These are phyloP conservation scores for Oryzias dopingdopingensis DNA, from an alignment of 2,797 vertebrate genomes.

Conservation along the genomic window DNA sequence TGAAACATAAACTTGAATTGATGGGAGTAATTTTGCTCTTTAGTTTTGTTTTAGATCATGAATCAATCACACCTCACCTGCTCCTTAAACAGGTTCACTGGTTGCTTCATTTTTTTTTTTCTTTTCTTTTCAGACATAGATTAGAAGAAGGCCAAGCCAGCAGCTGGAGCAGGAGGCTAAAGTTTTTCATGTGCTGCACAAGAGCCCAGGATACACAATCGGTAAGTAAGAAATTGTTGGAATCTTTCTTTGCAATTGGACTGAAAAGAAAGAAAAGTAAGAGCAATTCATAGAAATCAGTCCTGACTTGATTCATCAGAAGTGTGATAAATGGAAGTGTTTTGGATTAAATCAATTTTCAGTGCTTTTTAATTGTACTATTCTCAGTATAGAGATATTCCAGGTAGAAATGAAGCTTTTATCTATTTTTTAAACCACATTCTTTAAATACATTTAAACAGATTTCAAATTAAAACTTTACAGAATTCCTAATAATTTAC, in stretches of 20 bases:
- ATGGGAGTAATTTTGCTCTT: background rate
- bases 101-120: background rate
- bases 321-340: slow-evolving; percentile 12
- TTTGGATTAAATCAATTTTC: slow-evolving; percentile 12
- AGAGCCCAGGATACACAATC: slow-evolving; percentile 97
- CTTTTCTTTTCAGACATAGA: slow-evolving; percentile 81
- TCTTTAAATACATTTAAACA: background rate
- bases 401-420: background rate
- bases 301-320: slow-evolving; percentile 9
- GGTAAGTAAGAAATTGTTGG: slow-evolving; percentile 75
- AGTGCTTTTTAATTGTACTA: background rate
- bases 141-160: slow-evolving; percentile 97
- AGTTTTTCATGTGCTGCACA: slow-evolving; percentile 98
- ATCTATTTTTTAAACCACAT: background rate
- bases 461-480: background rate
- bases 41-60: slow-evolving; percentile 1
- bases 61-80: background rate
- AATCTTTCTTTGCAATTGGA: slow-evolving; percentile 13
- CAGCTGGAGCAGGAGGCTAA: slow-evolving; percentile 96
- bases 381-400: background rate
- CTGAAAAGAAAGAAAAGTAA: slow-evolving; percentile 22
- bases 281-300: slow-evolving; percentile 22
- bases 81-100: slow-evolving; percentile 4
- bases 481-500: background rate
- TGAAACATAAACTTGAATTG: background rate